Base-by-base conservation (phyloP, 2,113 vertebrate species). In the Butorides virescens region DNA sequence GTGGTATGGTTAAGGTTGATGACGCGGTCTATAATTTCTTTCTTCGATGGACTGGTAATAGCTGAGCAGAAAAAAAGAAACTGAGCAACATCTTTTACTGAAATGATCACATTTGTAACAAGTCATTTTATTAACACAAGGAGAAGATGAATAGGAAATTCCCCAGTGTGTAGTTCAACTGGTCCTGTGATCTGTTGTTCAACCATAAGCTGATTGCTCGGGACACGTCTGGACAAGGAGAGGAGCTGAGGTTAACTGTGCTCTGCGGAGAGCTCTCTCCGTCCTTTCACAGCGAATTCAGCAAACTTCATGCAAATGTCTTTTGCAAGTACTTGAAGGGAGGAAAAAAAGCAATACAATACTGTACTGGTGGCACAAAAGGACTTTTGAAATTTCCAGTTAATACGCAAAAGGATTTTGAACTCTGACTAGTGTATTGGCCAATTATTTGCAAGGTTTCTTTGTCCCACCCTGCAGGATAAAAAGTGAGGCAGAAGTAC, bases 281-380 rank as follows among this genome's bases (percentile, higher is more conserved):
- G 75, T 72, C 56, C 73, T 94, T 91, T 81, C 76, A 71, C 61
- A 72, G 65, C 36, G 52, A 88, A 89, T 87, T 96, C 90, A 93
- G 88, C 90, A 94, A 90, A 92, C 39, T 91, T 72, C 36, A 92
- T 92, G 95, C 83, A 96, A 96, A 96, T 95, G 9, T 42, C 68
- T 84, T 91, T 56, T 78, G 68, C 75, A 91, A 79, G 39, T 32
- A 72, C 70, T 91, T 91, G 72, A 86, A 65, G 76, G 56, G 36
- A 95, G 39, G 44, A 22, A 66, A 92, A 90, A 71, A 53, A 56
- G n/a, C 23, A 87, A 53, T 58, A 91, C 49, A 67, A 81, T 84
- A 42, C 65, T 61, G 47, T 67, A 29, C 88, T 72, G 52, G 90
- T 88, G 68, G 26, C 75, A 96, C 59, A 93, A 76, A 92, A 91